Evolutionary conservation across 2,797 vertebrate genomes (phyloP), one percentile per base, ranked within the genome.

Genomic region (Podarcis siculus): DNA sequence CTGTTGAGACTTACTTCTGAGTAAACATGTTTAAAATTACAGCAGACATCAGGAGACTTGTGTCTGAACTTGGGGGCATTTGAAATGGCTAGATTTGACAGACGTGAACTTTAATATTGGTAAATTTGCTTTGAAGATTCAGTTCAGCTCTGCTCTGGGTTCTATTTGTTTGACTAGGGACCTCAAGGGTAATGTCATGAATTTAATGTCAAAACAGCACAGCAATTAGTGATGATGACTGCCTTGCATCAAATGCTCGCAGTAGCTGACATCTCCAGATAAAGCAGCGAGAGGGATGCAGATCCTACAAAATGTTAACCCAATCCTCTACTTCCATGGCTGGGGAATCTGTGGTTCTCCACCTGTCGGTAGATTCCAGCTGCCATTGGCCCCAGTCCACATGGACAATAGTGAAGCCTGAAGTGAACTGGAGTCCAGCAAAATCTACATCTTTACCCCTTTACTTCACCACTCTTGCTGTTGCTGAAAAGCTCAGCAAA

Each of bases 161-260:
- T 75, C 71, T 73, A 37, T 84, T 58, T 75, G 82, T 83, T 69
- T 83, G 82, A 58, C 32, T 37, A 13, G 73, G 45, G 82, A 58
- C n/a, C 69, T 73, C 30, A 58, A 75, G 82, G 71, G 13, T 75
- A n/a, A 37, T 55, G 32, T 55, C 69, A 37, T 37, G 32, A 71
- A 58, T 84, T 72, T 84, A 35, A 84, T 84, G 82, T 84, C 45
- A 61, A 84, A 73, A 84, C 49, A 30, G n/a, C 69, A 75, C 15
- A 84, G 49, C 23, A 73, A 84, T 84, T 73, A 55, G 49, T 37
- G 45, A 37, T 58, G 67, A 67, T 82, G 64, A 17, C 80, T 25
- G 67, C 30, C 42, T 83, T 73, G 13, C 32, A 73, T 58, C n/a
- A 84, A 58, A 73, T 27, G 13, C 27, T 73, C 13, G 5, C 76